These are phyloP conservation scores for Caenorhabditis angaria DNA, from an alignment of 2,888 invertebrate species.

Conservation along the genomic window DNA sequence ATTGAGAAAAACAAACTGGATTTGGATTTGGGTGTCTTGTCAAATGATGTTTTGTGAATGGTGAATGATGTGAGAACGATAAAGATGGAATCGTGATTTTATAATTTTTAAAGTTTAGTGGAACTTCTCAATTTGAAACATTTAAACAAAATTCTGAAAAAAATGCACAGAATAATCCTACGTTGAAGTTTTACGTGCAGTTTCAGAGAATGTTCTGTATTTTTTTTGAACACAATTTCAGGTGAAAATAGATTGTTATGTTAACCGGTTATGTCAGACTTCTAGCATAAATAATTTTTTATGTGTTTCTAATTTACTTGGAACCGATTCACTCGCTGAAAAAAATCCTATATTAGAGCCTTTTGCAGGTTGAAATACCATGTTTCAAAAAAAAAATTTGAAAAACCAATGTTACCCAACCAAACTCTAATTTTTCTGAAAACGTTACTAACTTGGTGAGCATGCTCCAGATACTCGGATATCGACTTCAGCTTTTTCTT, in stretches of 20 bases:
- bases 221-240: too few species aligned
- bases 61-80: background rate
- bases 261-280: background rate
- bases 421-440: background rate
- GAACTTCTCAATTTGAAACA: too few species aligned
- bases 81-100: background rate
- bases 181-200: too few species aligned
- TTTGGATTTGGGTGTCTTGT: background rate
- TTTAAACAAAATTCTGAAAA: too few species aligned
- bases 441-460: slow-evolving; percentile 63
- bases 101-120: background rate
- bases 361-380: background rate
- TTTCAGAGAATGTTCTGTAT: too few species aligned
- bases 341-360: background rate
- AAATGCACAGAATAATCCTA: too few species aligned
- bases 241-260: background rate
- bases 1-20: background rate
- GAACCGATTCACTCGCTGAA: background rate
- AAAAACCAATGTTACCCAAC: background rate
- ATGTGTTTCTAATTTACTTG: background rate
- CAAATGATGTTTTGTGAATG: background rate
- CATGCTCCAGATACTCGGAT: slow-evolving; percentile 71
- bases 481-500: slow-evolving; percentile 71
- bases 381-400: background rate
- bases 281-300: background rate